A percentile compares a stretch with the other conserved stretches of the same genome.
Conservation (phyloP, 2,113 vertebrate genomes). For the Ceyx cyanopectus region DNA sequence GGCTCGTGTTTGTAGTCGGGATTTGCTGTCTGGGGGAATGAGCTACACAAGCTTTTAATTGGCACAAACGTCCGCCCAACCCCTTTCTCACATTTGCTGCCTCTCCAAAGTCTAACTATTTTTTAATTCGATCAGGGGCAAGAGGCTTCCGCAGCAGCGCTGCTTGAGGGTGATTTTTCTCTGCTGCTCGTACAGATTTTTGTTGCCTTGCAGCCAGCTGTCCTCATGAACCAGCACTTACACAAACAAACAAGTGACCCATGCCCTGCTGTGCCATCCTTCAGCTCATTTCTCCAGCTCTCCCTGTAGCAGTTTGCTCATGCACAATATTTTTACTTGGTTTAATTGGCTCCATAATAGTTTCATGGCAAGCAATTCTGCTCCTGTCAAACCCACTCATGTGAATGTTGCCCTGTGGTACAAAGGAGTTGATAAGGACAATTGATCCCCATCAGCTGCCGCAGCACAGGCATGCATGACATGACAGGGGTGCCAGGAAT, state of each 20-base stretch:
- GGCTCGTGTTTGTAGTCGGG: not conserved
- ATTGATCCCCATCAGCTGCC: not conserved
- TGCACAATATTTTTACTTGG: not conserved
- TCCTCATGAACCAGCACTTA: not conserved
- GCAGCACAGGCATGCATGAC: no score
- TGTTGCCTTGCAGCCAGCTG: not conserved
- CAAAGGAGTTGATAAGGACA: not conserved
- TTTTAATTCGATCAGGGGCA: accelerated
- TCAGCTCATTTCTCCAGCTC: not conserved
- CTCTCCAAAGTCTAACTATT: not conserved
- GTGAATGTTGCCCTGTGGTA: not conserved
- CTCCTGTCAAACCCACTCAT: not conserved
- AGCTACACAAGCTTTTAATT: not conserved
- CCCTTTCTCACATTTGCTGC: not conserved
- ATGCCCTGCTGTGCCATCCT: not conserved
- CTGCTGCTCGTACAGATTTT: not conserved
- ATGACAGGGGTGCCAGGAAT: no score
- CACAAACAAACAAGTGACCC: not conserved
- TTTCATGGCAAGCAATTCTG: not conserved
- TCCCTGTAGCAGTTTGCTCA: not conserved
- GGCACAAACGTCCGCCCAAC: not conserved
- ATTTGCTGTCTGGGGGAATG: not conserved
- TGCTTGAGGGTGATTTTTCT: not conserved
- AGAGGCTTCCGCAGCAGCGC: not conserved
- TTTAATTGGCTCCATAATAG: not conserved